Percentiles rank a stretch among this genome's conserved stretches.
These are phyloP conservation scores for Microtus richardsoni DNA, from an alignment of 2,113 vertebrate genomes.

Conservation along the genomic window DNA sequence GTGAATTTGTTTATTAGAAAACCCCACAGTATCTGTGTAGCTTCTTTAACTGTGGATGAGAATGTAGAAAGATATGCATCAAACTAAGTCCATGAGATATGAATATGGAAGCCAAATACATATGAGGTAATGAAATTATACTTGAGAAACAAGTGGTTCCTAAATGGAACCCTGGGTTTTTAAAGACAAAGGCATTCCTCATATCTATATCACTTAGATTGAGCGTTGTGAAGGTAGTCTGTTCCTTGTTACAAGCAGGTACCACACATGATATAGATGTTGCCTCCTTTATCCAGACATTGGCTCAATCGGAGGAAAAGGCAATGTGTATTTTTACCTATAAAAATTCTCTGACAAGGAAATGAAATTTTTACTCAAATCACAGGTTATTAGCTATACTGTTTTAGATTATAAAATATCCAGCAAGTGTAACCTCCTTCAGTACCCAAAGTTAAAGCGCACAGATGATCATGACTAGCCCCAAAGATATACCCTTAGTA, in stretches of 20 bases:
- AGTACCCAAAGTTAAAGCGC: not conserved
- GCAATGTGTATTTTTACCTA: not conserved
- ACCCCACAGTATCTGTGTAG: too few relatives aligned
- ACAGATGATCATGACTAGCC: not conserved
- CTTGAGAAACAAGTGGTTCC: not conserved
- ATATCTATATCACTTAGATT: not conserved
- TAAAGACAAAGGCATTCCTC: not conserved
- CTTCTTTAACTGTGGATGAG: not conserved
- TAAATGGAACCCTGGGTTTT: not conserved
- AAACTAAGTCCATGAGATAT: not conserved
- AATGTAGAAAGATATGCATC: not conserved
- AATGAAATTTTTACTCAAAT: not conserved
- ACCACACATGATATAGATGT: too few relatives aligned
- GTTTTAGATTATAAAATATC: not conserved
- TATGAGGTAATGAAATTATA: not conserved
- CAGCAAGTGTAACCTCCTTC: not conserved
- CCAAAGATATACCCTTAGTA: accelerated
- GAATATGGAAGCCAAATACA: not conserved
- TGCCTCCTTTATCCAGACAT: not conserved
- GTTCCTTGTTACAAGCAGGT: not conserved
- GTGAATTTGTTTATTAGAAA: not conserved
- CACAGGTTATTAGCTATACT: not conserved
- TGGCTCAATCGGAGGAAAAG: not conserved
- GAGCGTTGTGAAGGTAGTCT: not conserved
- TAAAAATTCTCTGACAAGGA: not conserved